Evolutionary conservation across 2,113 vertebrate genomes (phyloP).

Genomic region (Falco punctatus): DNA sequence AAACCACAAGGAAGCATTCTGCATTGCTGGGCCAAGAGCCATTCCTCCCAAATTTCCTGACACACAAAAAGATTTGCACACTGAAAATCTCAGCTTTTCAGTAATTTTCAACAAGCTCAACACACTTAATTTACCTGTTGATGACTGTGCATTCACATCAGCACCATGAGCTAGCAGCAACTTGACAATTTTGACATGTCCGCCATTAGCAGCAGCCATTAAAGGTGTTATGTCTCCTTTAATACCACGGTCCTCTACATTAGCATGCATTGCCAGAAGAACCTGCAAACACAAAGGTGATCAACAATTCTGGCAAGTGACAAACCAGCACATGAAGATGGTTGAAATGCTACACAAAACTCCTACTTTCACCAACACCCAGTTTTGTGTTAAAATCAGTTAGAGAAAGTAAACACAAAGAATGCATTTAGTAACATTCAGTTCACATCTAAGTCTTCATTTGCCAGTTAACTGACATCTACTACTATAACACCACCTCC

Average conservation of each 20-base stretch:
- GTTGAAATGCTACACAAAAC: neutral
- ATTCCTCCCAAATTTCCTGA: neutral
- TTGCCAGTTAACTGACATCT: neutral
- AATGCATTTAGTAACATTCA: neutral
- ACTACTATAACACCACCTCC: neutral
- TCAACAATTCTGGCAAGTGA: neutral
- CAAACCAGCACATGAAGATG: neutral
- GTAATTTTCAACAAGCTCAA: fast-evolving
- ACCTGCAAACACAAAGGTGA: constrained; percentile 76
- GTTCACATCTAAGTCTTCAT: fast-evolving
- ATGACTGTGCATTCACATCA: constrained; percentile 97
- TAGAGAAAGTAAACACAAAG: neutral
- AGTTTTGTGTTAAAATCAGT: neutral
- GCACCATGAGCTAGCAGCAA: constrained; percentile 97
- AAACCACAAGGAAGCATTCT: neutral
- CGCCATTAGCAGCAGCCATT: constrained; percentile 98
- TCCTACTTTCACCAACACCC: neutral
- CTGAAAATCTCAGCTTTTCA: neutral
- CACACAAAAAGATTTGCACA: fast-evolving
- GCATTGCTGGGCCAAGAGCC: neutral
- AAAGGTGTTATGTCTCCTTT: constrained; percentile 98
- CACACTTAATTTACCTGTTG: constrained; percentile 82
- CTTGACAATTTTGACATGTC: constrained; percentile 98
- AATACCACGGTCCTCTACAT: constrained; percentile 97
- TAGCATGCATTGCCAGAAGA: constrained; percentile 97